These are phyloP conservation scores for Rafetus swinhoei DNA, from an alignment of 2,113 vertebrate species.

Conservation along the genomic window DNA sequence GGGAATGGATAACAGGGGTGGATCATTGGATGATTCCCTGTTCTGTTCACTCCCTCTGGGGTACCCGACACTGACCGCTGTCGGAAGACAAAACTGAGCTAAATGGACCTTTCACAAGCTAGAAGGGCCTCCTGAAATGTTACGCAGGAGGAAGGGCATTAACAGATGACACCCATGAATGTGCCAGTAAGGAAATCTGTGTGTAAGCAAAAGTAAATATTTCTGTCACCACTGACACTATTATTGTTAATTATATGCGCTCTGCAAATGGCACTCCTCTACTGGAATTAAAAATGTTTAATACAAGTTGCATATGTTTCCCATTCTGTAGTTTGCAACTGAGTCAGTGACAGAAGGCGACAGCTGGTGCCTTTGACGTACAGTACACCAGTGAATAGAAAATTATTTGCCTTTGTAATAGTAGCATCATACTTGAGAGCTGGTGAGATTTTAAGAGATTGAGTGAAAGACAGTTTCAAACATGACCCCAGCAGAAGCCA, in stretches of 20 bases:
- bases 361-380: background rate
- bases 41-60: too few relatives aligned
- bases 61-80: too few relatives aligned
- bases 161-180: background rate
- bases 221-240: background rate
- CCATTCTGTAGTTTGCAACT: background rate
- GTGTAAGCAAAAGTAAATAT: background rate
- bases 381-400: background rate
- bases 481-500: background rate
- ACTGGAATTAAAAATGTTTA: accelerated
- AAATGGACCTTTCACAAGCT: background rate
- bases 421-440: background rate
- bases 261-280: background rate
- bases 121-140: background rate
- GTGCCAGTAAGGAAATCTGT: background rate
- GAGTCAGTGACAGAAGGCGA: accelerated
- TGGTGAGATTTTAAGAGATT: background rate
- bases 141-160: background rate
- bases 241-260: background rate
- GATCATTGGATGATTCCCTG: too few relatives aligned
- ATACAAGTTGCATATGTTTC: accelerated
- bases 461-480: background rate
- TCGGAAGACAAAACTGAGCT: too few relatives aligned
- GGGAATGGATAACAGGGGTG: too few relatives aligned
- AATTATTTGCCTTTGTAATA: background rate